These are phyloP conservation scores for Phlogophora meticulosa DNA, from an alignment of 2,888 invertebrate genomes.

Conservation along the genomic window DNA sequence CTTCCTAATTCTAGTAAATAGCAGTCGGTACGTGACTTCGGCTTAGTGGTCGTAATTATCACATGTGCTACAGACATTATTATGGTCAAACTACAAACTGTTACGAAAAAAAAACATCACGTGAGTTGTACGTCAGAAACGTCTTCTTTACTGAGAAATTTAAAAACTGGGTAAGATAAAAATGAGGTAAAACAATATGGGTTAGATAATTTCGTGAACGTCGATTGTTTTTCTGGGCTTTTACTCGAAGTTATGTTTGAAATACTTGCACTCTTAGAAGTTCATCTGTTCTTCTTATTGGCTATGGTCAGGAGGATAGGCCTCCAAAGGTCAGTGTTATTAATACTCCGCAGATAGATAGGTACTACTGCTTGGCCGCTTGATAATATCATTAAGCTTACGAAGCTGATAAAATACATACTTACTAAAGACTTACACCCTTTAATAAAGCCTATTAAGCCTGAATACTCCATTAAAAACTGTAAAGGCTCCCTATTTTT, in stretches of 20 bases:
- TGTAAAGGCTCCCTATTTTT: slow-evolving; percentile 51
- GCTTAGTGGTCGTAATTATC: slow-evolving; percentile 41
- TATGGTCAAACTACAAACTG: slow-evolving; percentile 24
- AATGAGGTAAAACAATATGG: background rate
- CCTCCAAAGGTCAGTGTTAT: slow-evolving; percentile 23
- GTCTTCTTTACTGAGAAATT: background rate
- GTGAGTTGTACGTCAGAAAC: slow-evolving; percentile 5
- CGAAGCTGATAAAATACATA: background rate
- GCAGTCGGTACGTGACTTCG: slow-evolving; percentile 37
- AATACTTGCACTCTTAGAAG: slow-evolving; percentile 8
- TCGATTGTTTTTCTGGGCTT: background rate
- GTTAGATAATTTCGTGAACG: background rate
- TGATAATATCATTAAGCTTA: slow-evolving; percentile 32
- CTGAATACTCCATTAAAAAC: slow-evolving; percentile 40
- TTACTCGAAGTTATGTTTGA: no score
- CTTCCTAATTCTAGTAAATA: slow-evolving; percentile 34
- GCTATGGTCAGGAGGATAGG: background rate
- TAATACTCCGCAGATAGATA: slow-evolving; percentile 3
- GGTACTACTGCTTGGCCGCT: slow-evolving; percentile 1
- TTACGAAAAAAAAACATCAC: slow-evolving; percentile 18
- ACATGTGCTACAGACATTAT: slow-evolving; percentile 20
- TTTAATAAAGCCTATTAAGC: slow-evolving; percentile 19
- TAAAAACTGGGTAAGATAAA: background rate
- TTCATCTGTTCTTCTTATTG: slow-evolving; percentile 3
- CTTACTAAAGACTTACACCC: slow-evolving; percentile 18